Base-by-base conservation (phyloP, 2,888 invertebrate species). In the Rhamnusium bicolor region DNA sequence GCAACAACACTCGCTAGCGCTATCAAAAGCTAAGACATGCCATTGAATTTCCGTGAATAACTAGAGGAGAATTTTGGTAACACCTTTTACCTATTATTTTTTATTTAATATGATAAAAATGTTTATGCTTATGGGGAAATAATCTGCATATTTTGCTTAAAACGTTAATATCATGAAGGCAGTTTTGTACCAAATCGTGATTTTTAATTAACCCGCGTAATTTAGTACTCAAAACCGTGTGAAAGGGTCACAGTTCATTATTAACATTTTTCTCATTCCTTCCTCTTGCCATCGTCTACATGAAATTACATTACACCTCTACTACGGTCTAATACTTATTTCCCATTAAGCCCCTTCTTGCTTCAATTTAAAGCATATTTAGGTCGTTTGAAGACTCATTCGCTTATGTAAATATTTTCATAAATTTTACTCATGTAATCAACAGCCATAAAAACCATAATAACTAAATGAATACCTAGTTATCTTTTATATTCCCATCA, bases 401-500 rank as follows among this genome's bases (percentile, higher is more conserved):
- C 32, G 53, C 32, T 65, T 65, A 53, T 65, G 65, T 65, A 65
- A 65, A 65, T 53, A 65, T 65, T 65, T 65, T 32, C 65, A 40
- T 65, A 53, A 51, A 63, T 63, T 49, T 49, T 27, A n/a, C 29
- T 32, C 18, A 16, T 32, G 32, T 18, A 32, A 40, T 40, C 40
- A 40, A 40, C 40, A 40, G 12, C n/a, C 12, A 10, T 10, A 32
- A 32, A 32, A 58, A 58, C 29, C 32, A 16, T 21, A 21, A n/a
- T 8, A 27, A 27, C 21, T 27, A 32, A 32, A 32, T 29, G 32
- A 58, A 32, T 32, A 40, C 8, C 54, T 27, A 7, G 7, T 54
- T 54, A 54, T 14, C 24, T 54, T 54, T 54, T 14, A 24, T 53
- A 12, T 54, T 2, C n/a, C 54, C 6, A 7, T 27, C n/a, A 27